Conservation (phyloP, 2,888 invertebrate species). For the Hololepta plana region DNA sequence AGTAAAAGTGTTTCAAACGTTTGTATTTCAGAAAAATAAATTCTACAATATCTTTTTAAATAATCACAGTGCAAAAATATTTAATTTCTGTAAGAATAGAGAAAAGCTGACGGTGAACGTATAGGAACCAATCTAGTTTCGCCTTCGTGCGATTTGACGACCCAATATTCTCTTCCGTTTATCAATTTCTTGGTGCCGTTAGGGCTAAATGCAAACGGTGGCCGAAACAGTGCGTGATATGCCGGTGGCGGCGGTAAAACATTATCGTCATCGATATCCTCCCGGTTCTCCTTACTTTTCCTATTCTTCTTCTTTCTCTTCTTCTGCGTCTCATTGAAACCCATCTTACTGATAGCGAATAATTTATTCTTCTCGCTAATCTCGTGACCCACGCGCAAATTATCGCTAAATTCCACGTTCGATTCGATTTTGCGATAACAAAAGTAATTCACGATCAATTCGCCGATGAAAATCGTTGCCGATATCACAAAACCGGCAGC, state of each 20-base stretch:
- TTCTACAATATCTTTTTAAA: too few relatives aligned
- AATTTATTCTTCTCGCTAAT: too few relatives aligned
- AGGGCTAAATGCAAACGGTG: slow-evolving; percentile 17
- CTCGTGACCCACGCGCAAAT: too few relatives aligned
- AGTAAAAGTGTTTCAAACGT: too few relatives aligned
- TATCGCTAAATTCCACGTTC: too few relatives aligned
- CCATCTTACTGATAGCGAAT: too few relatives aligned
- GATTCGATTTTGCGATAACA: too few relatives aligned
- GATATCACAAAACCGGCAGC: slow-evolving; percentile 48
- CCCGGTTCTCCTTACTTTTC: too few relatives aligned
- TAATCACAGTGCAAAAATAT: too few relatives aligned
- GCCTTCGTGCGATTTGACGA: slow-evolving; percentile 40
- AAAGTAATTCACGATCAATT: slow-evolving; percentile 27
- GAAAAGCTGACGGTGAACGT: slow-evolving; percentile 55
- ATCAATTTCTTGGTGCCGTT: slow-evolving; percentile 31
- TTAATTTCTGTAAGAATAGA: slow-evolving; percentile 42
- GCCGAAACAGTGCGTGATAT: slow-evolving; percentile 41
- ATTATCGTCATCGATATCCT: slow-evolving; percentile 1
- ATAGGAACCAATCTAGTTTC: slow-evolving; percentile 53
- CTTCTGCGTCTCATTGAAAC: too few relatives aligned
- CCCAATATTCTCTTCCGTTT: slow-evolving; percentile 62
- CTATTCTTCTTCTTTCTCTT: too few relatives aligned
- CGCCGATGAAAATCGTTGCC: slow-evolving; percentile 42
- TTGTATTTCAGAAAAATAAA: too few relatives aligned
- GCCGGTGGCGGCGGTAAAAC: slow-evolving; percentile 38